Percentiles rank a stretch among this genome's conserved stretches.
These are phyloP conservation scores for Listrodromus nycthemerus DNA, from an alignment of 2,888 invertebrate species.

Conservation along the genomic window DNA sequence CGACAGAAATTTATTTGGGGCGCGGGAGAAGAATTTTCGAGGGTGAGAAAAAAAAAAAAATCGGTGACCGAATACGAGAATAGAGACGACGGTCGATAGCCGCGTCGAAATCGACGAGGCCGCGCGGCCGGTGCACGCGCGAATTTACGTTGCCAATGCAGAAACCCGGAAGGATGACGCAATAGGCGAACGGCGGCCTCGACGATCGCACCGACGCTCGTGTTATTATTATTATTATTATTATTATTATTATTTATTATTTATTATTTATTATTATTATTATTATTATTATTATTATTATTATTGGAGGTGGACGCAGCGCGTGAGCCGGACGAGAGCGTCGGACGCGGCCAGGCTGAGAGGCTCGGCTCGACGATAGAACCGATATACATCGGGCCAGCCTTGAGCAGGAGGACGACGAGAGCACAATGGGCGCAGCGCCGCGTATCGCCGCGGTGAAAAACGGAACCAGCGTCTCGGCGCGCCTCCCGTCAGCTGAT, in stretches of 20 bases:
- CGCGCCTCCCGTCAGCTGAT: neutral
- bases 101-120: neutral
- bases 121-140: neutral
- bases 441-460: neutral
- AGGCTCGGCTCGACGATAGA: constrained; percentile 3
- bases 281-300: constrained; percentile 1
- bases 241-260: neutral
- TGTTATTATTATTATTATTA: neutral
- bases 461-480: neutral
- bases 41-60: too few species aligned
- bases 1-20: too few species aligned
- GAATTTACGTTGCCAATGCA: neutral
- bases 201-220: neutral
- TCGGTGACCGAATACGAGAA: neutral
- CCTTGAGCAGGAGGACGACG: constrained; percentile 7
- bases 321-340: neutral
- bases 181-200: constrained; percentile 6
- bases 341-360: neutral
- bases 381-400: neutral
- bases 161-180: constrained; percentile 4
- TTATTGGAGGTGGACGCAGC: neutral
- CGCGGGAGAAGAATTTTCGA: neutral
- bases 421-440: neutral
- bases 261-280: neutral
- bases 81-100: neutral